Evolutionary conservation across 1,140 invertebrate genomes (phyloP).

Genomic region (Oreohelix idahoensis): DNA sequence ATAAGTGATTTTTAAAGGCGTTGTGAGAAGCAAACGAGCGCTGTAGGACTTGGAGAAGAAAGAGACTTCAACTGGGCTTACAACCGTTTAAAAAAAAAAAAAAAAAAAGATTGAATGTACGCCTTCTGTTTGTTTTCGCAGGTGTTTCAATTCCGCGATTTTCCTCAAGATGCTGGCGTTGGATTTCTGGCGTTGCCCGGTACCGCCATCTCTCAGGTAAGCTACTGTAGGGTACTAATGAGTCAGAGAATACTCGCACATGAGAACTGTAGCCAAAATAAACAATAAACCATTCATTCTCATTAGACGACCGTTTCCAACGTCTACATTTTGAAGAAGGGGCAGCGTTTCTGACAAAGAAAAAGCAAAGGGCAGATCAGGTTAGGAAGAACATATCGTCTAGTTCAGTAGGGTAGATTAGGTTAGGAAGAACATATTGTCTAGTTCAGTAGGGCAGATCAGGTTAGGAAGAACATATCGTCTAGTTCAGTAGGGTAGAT

Average conservation of each 20-base stretch:
- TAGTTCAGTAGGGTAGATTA: too few species aligned
- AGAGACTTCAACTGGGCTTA: too few species aligned
- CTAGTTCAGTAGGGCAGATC: too few species aligned
- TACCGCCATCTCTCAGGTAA: neutral
- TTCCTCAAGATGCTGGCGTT: neutral
- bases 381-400: too few species aligned
- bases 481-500: too few species aligned
- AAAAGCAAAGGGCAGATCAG: neutral
- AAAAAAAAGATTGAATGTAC: too few species aligned
- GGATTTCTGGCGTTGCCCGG: neutral
- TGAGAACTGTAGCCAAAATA: constrained; percentile 6
- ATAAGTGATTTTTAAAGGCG: too few species aligned
- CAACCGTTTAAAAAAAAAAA: too few species aligned
- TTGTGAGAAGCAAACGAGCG: too few species aligned
- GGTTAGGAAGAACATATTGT: too few species aligned
- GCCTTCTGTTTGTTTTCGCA: neutral
- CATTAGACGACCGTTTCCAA: neutral
- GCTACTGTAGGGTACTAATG: neutral
- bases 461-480: too few species aligned
- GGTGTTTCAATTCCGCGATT: neutral
- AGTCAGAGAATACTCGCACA: neutral
- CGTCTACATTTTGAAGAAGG: neutral
- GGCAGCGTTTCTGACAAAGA: neutral
- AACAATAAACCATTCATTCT: constrained; percentile 23
- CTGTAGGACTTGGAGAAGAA: too few species aligned